Conservation (phyloP, 2,113 vertebrate genomes). For the Cinclus cinclus region DNA sequence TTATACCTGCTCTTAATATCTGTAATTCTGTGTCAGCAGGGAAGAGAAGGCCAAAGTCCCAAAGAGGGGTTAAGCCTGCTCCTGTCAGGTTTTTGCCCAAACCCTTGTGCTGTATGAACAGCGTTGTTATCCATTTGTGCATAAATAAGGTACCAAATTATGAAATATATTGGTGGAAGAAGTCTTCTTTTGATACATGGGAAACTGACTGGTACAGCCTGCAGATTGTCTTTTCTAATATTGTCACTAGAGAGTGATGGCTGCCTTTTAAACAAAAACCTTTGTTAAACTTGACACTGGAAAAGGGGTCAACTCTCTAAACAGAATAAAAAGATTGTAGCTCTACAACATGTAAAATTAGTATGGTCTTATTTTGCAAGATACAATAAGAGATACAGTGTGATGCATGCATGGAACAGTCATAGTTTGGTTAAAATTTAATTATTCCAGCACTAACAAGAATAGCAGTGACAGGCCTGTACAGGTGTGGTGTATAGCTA, state of each 20-base stretch:
- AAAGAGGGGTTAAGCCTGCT: neutral
- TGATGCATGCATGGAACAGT: conserved; percentile 79
- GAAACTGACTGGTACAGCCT: neutral
- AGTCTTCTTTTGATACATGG: fast-evolving
- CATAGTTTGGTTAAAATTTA: conserved; percentile 89
- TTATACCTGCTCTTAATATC: neutral
- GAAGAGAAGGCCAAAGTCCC: neutral
- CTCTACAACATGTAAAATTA: conserved; percentile 42
- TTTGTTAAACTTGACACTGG: conserved; percentile 29
- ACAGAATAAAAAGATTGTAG: neutral
- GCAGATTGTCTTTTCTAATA: neutral
- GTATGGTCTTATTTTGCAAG: conserved; percentile 77
- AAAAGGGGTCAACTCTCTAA: conserved; percentile 31
- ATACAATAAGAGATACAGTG: conserved; percentile 76
- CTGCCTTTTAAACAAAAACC: neutral
- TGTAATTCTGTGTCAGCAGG: neutral
- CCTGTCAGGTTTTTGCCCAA: neutral
- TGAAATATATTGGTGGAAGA: neutral
- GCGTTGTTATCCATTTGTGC: neutral
- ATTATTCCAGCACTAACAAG: conserved; percentile 78
- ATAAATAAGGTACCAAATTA: neutral
- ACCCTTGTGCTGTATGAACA: neutral
- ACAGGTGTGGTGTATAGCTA: conserved; percentile 70
- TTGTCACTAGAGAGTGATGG: neutral
- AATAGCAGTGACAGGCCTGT: conserved; percentile 77